Evolutionary conservation across 2,888 invertebrate genomes (phyloP).

Genomic region (Agonopterix arenella): DNA sequence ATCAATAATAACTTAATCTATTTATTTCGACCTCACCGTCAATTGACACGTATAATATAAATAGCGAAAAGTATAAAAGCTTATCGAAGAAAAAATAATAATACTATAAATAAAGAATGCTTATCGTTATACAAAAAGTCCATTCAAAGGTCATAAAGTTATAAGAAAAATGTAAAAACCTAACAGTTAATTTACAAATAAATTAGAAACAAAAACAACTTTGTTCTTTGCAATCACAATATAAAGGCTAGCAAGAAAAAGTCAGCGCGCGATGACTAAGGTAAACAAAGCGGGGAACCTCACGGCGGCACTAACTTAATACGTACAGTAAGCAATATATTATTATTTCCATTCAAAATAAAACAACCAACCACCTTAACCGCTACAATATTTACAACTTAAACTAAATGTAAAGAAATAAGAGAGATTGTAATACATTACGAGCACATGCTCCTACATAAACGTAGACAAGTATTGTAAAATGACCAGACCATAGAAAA

Average conservation of each 20-base stretch:
- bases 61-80: constrained; percentile 26
- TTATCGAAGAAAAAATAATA: constrained; percentile 26
- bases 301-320: constrained; percentile 23
- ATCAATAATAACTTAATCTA: constrained; percentile 40
- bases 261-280: constrained; percentile 17
- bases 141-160: constrained; percentile 26
- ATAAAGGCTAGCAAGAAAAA: constrained; percentile 35
- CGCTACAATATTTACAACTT: constrained; percentile 54
- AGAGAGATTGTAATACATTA: constrained; percentile 52
- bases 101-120: constrained; percentile 31
- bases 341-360: constrained; percentile 51
- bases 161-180: constrained; percentile 42
- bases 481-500: constrained; percentile 47
- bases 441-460: constrained; percentile 15
- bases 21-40: constrained; percentile 22
- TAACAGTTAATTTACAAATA: constrained; percentile 70
- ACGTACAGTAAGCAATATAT: constrained; percentile 52
- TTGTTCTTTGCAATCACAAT: constrained; percentile 69
- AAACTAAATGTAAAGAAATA: constrained; percentile 40
- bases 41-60: constrained; percentile 3
- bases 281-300: constrained; percentile 34
- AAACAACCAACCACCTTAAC: constrained; percentile 64
- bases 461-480: constrained; percentile 18
- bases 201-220: constrained; percentile 76
- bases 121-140: constrained; percentile 35